Evolutionary conservation across 2,113 vertebrate genomes (phyloP).

Genomic region (Myotis yumanensis): DNA sequence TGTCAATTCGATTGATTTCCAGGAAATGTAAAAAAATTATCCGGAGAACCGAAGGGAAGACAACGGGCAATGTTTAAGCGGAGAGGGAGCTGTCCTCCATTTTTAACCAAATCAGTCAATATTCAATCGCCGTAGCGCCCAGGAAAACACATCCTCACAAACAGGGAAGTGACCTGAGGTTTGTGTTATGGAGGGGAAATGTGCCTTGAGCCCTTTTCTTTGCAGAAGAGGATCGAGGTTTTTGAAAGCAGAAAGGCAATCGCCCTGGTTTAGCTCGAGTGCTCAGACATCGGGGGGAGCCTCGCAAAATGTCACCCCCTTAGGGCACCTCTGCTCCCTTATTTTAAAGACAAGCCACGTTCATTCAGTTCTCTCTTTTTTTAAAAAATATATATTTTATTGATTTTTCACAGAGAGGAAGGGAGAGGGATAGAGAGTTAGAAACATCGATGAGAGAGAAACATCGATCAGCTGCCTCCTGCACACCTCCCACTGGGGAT

Average conservation of each 20-base stretch:
- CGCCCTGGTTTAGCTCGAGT: neutral
- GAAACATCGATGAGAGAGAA: too few relatives aligned
- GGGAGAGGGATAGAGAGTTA: too few relatives aligned
- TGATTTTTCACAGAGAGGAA: too few relatives aligned
- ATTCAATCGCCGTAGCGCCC: slow-evolving; percentile 13
- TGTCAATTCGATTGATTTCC: slow-evolving; percentile 79
- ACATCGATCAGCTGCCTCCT: too few relatives aligned
- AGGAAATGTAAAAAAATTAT: neutral
- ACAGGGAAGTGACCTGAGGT: neutral
- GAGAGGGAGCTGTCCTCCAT: neutral
- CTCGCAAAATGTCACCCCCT: neutral
- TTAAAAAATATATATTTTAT: too few relatives aligned
- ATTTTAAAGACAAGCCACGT: neutral
- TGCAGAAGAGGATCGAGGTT: neutral
- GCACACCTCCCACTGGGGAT: too few relatives aligned
- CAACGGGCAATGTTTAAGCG: neutral
- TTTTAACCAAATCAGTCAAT: slow-evolving; percentile 47
- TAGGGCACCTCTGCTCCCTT: neutral
- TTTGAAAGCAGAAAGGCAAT: neutral
- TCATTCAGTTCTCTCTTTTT: neutral
- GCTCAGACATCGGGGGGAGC: neutral
- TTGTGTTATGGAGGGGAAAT: neutral
- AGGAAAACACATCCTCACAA: neutral
- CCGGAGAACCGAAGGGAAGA: neutral
- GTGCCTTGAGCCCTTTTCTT: neutral